Percentiles rank a stretch among this genome's conserved stretches.
These are phyloP conservation scores for Cephalopterus ornatus DNA, from an alignment of 2,113 vertebrate genomes.

Conservation along the genomic window DNA sequence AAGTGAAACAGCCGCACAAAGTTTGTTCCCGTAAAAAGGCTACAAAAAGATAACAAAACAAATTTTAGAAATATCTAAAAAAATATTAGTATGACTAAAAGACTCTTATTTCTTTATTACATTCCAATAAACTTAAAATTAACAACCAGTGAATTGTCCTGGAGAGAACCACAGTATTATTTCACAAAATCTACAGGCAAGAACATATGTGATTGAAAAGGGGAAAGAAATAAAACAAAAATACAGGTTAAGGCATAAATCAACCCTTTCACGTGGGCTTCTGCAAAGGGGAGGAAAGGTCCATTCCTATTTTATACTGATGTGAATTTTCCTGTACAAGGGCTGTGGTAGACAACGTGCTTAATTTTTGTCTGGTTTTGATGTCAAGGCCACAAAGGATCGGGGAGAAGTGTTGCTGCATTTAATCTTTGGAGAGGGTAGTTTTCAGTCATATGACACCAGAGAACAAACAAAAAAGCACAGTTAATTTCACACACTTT, in stretches of 20 bases:
- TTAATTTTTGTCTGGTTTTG: constrained; percentile 15
- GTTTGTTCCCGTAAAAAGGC: neutral
- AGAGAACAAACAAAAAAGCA: neutral
- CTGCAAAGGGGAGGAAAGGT: neutral
- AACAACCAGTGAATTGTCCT: neutral
- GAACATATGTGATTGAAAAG: neutral
- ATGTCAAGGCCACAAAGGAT: neutral
- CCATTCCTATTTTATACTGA: neutral
- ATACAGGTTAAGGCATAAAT: neutral
- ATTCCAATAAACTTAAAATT: neutral
- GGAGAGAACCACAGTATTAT: neutral
- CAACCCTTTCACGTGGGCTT: neutral
- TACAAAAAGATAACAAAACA: neutral
- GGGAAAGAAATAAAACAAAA: neutral
- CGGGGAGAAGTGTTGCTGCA: neutral
- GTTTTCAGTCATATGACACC: neutral
- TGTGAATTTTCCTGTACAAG: neutral
- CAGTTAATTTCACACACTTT: constrained; percentile 16
- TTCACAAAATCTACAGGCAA: neutral
- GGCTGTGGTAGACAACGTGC: neutral
- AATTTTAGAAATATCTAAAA: neutral
- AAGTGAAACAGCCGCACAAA: neutral
- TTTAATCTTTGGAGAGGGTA: neutral
- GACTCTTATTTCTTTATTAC: neutral
- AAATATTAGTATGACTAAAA: neutral